These are phyloP conservation scores for Resseliella maxima DNA, from an alignment of 2,888 invertebrate species.

Conservation along the genomic window DNA sequence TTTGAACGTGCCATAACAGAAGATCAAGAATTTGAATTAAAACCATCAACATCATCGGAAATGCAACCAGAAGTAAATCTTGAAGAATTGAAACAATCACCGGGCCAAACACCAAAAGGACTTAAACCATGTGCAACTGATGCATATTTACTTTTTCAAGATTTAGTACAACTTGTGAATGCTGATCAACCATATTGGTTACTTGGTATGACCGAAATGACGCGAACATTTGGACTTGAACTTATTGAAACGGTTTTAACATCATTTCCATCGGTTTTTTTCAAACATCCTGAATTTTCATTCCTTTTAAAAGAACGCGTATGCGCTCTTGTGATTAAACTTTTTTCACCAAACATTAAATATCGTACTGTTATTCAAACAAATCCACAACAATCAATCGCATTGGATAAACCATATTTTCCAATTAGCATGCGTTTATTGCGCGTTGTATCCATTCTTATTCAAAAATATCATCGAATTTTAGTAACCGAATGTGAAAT, in stretches of 20 bases:
- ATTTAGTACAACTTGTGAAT: slow-evolving; percentile 95
- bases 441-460: slow-evolving; percentile 90
- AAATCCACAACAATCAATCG: slow-evolving; percentile 73
- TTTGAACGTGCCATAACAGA: slow-evolving; percentile 87
- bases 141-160: slow-evolving; percentile 96
- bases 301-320: slow-evolving; percentile 95
- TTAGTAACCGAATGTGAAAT: slow-evolving; percentile 98
- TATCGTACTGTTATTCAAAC: slow-evolving; percentile 75
- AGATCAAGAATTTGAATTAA: slow-evolving; percentile 67
- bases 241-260: slow-evolving; percentile 92
- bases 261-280: slow-evolving; percentile 86
- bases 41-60: slow-evolving; percentile 59
- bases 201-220: slow-evolving; percentile 96
- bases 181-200: slow-evolving; percentile 97
- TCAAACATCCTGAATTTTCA: slow-evolving; percentile 93
- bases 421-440: slow-evolving; percentile 96
- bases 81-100: slow-evolving; percentile 82
- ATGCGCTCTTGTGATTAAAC: slow-evolving; percentile 96
- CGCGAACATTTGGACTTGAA: slow-evolving; percentile 95
- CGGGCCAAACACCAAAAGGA: slow-evolving; percentile 82
- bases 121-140: slow-evolving; percentile 90
- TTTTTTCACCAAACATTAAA: slow-evolving; percentile 99
- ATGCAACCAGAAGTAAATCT: slow-evolving; percentile 72
- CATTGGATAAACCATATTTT: slow-evolving; percentile 92
- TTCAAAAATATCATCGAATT: slow-evolving; percentile 91